Conservation (phyloP, 2,888 invertebrate genomes). For the Achlya flavicornis region DNA sequence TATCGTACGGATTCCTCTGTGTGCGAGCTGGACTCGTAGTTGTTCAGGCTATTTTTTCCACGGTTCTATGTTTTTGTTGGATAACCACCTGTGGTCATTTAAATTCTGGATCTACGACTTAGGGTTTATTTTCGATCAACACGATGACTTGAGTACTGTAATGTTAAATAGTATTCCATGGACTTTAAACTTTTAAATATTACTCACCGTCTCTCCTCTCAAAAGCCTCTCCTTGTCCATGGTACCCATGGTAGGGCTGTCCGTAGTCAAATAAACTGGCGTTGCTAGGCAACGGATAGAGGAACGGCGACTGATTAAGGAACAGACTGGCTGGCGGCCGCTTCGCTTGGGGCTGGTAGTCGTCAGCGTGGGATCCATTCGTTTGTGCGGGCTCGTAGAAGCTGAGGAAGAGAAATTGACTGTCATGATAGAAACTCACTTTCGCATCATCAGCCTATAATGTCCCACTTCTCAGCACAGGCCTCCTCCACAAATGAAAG, state of each 20-base stretch:
- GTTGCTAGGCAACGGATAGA: conserved; percentile 74
- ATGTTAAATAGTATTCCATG: too few relatives aligned
- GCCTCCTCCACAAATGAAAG: too few relatives aligned
- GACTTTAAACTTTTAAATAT: neutral
- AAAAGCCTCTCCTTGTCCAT: conserved; percentile 56
- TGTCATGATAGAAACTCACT: neutral
- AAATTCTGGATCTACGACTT: too few relatives aligned
- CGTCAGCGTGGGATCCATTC: conserved; percentile 74
- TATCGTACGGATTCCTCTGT: too few relatives aligned
- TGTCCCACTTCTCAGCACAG: too few relatives aligned
- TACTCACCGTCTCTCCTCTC: conserved; percentile 73
- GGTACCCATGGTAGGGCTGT: conserved; percentile 72
- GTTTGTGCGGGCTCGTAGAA: conserved; percentile 79
- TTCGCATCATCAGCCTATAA: neutral
- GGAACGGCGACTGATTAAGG: conserved; percentile 70
- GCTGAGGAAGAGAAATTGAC: conserved; percentile 46
- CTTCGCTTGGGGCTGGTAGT: conserved; percentile 74
- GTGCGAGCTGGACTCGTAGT: too few relatives aligned
- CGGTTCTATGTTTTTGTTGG: too few relatives aligned
- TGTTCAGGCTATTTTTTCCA: too few relatives aligned
- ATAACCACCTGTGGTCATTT: too few relatives aligned
- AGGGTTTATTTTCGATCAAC: too few relatives aligned
- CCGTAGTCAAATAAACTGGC: conserved; percentile 83
- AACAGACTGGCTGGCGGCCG: conserved; percentile 65
- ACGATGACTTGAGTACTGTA: too few relatives aligned